Evolutionary conservation across 2,888 invertebrate species (phyloP), one percentile per base, ranked within the genome.

Genomic region (Drosophila neotestacea): DNA sequence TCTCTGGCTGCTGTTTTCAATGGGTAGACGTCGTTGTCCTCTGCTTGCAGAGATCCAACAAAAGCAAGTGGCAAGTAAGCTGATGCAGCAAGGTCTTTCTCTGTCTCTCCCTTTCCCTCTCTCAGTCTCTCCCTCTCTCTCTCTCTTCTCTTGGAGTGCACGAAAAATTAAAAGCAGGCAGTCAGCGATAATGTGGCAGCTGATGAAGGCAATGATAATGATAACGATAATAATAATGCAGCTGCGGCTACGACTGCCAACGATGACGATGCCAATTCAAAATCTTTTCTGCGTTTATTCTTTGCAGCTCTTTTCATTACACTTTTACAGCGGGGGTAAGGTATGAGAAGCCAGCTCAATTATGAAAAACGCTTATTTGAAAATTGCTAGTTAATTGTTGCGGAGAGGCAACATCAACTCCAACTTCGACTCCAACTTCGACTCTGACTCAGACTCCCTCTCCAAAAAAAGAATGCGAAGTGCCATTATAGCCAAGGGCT

Each of bases 341-440:
- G 16, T 6, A 22, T 10, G 51, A n/a, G 22, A 30, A n/a, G 30
- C 30, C 63, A 42, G 66, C 79, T 73, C 77, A 85, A 79, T 82
- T 88, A 85, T 77, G 85, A 80, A 77, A 78, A 88, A 85, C 88
- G 88, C 78, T 84, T 84, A 88, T 84, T 88, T 88, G 84, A 84
- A 84, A 84, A 84, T 88, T 80, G 88, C 84, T 83, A 78, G 88
- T 84, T 84, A 84, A 84, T 88, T 88, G 88, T 73, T 72, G 72
- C 63, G 64, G 48, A 72, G 72, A 47, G 59, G 62, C 55, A 54
- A 60, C 70, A 47, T 36, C 54, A 64, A 36, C 67, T 44, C 48
- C 51, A 16, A 46, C 70, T 58, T 52, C 55, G 61, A n/a, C 62
- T 44, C 42, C 39, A 9, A 41, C 65, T 51, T 38, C 48, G 4